phyloP scores from a whole-genome alignment of 2,797 vertebrate species.

The Toxotes lorentzi region DNA sequence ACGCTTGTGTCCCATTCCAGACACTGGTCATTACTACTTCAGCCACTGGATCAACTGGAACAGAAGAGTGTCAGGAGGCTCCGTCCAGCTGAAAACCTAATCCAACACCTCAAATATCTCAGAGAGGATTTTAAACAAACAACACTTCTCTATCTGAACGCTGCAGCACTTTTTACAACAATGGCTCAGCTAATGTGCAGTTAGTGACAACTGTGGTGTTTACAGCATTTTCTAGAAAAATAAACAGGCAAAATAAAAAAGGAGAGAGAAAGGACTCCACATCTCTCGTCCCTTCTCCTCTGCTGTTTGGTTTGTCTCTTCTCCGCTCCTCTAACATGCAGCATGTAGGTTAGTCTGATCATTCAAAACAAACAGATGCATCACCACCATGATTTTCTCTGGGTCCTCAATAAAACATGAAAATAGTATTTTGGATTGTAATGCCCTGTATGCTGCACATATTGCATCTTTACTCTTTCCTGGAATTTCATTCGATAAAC shows the following conservation, averaged over 20 bases:
- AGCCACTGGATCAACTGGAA: conserved; percentile 24
- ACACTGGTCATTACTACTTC: conserved; percentile 3
- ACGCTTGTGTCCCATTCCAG: not conserved
- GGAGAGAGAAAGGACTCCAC: conserved; percentile 8
- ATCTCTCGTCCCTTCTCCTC: conserved; percentile 28
- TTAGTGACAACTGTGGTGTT: conserved; percentile 51
- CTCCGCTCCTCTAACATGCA: conserved; percentile 68
- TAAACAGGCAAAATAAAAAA: conserved; percentile 2
- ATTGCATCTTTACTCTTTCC: conserved; percentile 55
- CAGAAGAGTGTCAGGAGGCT: conserved; percentile 1
- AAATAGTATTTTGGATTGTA: conserved; percentile 69
- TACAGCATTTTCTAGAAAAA: conserved; percentile 37
- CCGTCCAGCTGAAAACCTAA: not conserved
- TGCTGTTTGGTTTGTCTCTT: conserved; percentile 69
- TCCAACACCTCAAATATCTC: not conserved
- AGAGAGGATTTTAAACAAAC: conserved; percentile 14
- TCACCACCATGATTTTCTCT: conserved; percentile 26
- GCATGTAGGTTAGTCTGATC: conserved; percentile 69
- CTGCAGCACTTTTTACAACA: conserved; percentile 17
- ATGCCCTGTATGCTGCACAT: conserved; percentile 72
- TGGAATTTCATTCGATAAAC: conserved; percentile 53
- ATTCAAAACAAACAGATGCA: conserved; percentile 51
- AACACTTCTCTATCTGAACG: not conserved
- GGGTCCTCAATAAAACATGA: conserved; percentile 42
- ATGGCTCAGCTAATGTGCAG: conserved; percentile 59